Base-by-base conservation (phyloP, 1,140 invertebrate species). In the Lordiphosa stackelbergi region DNA sequence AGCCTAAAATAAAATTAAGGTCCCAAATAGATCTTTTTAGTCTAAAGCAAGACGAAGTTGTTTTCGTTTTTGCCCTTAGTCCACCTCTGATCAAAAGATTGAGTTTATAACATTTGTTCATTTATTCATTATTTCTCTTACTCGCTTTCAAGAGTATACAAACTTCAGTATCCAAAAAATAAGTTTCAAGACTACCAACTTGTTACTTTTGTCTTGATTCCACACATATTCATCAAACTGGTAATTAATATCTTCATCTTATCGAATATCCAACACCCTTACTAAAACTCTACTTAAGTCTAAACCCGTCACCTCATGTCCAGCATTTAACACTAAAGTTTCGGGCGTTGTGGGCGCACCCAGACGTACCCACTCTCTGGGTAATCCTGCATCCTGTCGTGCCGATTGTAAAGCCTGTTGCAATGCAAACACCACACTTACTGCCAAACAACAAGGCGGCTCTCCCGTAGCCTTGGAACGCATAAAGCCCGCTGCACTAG, bases 401-500 rank as follows among this genome's bases (percentile, higher is more conserved):
- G 92, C 91, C 4, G 93, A 91, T 55, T 90, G 88, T 12, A 96
- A 86, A 2, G 95, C 95, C 61, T 93, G 88, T 53, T 92, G 90
- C 38, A 95, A 90, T 5, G 95, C 95, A 74, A 94, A 90, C 38
- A 93, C 89, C 8, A 94, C 90, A 7, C 89, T 88, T 8, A 89
- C 88, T 5, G 91, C 90, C 85, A 95, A 86, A 73, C 93, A 94
- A 9, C 95, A 78, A 7, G 95, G 93, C 4, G 95, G 94, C 78
- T 96, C 95, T 16, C 93, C 94, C 54, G 93, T 92, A 10, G 93
- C 95, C 93, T 96, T 96, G 1, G 94, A 95, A 24, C 94, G 89
- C 12, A 95, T 88, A 36, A 95, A 91, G 6, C 94, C 94, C n/a
- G 89, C 66, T 2, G 90, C 89, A 88, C 95, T 95, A 1, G 91